Evolutionary conservation across 2,888 invertebrate genomes (phyloP).

Genomic region (Hirudinaria manillensis): DNA sequence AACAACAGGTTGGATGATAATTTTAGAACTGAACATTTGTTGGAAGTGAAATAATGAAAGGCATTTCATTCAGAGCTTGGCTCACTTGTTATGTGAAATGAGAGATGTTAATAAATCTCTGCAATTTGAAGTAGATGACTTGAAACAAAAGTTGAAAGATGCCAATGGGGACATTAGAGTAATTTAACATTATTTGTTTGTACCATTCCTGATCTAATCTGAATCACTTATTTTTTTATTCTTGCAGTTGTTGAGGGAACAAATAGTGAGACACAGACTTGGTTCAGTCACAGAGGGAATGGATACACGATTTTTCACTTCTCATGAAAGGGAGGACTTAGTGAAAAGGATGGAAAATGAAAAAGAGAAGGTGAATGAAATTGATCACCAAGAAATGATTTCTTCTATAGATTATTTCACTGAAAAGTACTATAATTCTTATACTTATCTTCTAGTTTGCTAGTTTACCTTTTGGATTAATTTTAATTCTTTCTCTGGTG

Average conservation of each 20-base stretch:
- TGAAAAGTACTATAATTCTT: background rate
- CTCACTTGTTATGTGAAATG: constrained; percentile 53
- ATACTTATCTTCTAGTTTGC: background rate
- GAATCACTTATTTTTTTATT: background rate
- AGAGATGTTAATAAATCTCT: constrained; percentile 60
- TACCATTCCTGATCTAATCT: background rate
- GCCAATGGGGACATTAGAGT: constrained; percentile 56
- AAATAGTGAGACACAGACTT: constrained; percentile 52
- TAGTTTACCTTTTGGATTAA: background rate
- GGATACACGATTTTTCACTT: constrained; percentile 55
- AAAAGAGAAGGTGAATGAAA: constrained; percentile 61
- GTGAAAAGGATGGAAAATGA: constrained; percentile 65
- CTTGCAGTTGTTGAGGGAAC: constrained; percentile 51
- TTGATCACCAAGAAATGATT: too few species aligned
- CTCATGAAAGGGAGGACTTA: constrained; percentile 65
- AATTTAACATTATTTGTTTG: constrained; percentile 22
- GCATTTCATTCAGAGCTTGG: constrained; percentile 43
- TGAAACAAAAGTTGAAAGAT: constrained; percentile 65
- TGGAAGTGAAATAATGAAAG: background rate
- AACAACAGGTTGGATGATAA: constrained; percentile 36
- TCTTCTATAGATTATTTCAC: background rate
- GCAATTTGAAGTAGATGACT: constrained; percentile 64
- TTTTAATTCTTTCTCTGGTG: too few species aligned
- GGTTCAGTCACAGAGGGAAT: constrained; percentile 53
- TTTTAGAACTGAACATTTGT: background rate